These are phyloP conservation scores for Sarcophaga variegata DNA, from an alignment of 2,888 invertebrate species.

Conservation along the genomic window DNA sequence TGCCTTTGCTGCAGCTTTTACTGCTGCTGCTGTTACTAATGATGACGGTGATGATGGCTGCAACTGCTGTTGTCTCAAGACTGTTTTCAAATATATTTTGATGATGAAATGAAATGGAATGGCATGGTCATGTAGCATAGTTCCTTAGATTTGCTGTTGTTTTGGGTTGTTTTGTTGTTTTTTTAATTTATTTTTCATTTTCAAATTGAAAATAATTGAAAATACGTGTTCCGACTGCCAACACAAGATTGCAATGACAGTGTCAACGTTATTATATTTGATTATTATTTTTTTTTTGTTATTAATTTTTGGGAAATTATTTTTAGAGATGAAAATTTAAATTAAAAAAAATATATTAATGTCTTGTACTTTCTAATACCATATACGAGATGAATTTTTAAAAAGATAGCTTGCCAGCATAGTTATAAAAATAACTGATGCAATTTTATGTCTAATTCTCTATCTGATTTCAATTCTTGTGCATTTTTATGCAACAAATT, in stretches of 20 bases:
- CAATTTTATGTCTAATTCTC: no score
- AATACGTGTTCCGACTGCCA: conserved; percentile 77
- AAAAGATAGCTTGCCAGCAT: no score
- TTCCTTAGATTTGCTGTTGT: conserved; percentile 34
- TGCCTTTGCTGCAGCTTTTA: neutral
- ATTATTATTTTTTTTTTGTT: neutral
- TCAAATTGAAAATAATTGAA: conserved; percentile 77
- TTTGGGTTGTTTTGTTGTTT: neutral
- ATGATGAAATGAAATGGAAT: conserved; percentile 2
- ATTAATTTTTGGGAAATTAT: neutral
- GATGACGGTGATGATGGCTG: neutral
- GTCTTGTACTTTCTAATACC: no score
- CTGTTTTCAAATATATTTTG: neutral
- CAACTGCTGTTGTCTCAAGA: neutral
- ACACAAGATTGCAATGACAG: conserved; percentile 26
- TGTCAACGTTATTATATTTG: conserved; percentile 11
- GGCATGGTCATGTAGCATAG: conserved; percentile 39
- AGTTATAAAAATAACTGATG: no score
- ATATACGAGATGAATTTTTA: no score
- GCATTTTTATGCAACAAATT: no score
- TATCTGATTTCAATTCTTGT: no score
- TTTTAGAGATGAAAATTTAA: no score
- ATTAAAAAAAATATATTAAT: no score
- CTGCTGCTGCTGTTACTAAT: neutral
- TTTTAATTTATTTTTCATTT: conserved; percentile 16